Evolutionary conservation across 2,113 vertebrate species (phyloP).

Genomic region (Eulemur rufifrons): DNA sequence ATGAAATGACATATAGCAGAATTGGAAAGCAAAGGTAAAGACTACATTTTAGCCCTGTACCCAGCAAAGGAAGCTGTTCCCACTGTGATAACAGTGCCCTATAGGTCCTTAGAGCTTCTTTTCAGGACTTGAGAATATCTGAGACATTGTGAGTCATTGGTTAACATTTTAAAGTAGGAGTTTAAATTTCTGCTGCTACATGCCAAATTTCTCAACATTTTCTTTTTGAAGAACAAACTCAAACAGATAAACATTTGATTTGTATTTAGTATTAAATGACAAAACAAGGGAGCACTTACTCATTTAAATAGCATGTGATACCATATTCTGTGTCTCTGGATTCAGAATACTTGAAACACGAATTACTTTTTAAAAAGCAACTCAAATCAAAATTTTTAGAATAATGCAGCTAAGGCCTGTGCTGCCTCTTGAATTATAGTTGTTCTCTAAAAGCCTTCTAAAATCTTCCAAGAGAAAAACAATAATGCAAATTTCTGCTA

Average conservation of each 20-base stretch:
- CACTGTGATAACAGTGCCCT: neutral
- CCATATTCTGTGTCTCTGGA: slow-evolving; percentile 27
- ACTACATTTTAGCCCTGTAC: no score
- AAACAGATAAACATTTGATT: slow-evolving; percentile 26
- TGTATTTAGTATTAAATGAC: slow-evolving; percentile 17
- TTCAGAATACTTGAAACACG: slow-evolving; percentile 70
- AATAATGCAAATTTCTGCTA: slow-evolving; percentile 61
- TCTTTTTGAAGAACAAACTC: neutral
- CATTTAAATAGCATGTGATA: slow-evolving; percentile 14
- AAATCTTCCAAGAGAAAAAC: slow-evolving; percentile 45
- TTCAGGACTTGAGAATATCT: neutral
- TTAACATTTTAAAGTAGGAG: neutral
- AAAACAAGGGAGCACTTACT: slow-evolving; percentile 8
- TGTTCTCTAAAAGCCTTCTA: slow-evolving; percentile 63
- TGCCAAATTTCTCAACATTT: slow-evolving; percentile 45
- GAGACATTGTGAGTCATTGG: neutral
- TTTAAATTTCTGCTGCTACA: neutral
- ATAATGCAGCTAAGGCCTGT: slow-evolving; percentile 43
- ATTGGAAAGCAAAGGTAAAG: neutral
- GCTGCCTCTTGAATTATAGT: slow-evolving; percentile 72
- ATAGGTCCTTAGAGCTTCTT: rapidly evolving
- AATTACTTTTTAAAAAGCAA: slow-evolving; percentile 78
- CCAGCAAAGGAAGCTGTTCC: neutral
- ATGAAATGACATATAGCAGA: neutral
- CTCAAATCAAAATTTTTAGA: slow-evolving; percentile 74